A percentile compares a stretch with the other conserved stretches of the same genome.
Conservation (phyloP, 64 coral and sea anemone species). For the Acropora yongei region DNA sequence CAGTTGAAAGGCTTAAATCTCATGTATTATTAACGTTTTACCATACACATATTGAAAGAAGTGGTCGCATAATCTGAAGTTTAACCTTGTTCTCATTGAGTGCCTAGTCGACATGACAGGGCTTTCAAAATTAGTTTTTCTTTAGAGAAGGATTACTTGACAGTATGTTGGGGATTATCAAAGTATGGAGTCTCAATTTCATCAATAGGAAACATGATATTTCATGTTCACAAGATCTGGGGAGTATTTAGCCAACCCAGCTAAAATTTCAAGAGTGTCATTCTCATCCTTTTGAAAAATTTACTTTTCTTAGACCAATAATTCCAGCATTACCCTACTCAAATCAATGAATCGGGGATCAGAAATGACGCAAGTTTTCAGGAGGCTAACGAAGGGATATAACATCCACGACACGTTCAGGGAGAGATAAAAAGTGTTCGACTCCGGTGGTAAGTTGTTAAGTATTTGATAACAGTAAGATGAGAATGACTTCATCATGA, state of each 20-base stretch:
- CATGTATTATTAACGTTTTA: not conserved
- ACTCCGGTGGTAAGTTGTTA: not conserved
- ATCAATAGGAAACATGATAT: not conserved
- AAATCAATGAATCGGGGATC: not conserved
- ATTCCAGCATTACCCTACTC: not conserved
- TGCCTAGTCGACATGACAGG: not conserved
- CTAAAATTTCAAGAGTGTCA: not conserved
- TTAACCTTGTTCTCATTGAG: not conserved
- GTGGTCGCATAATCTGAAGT: not conserved
- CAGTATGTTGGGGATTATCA: not conserved
- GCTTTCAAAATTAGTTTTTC: too few relatives aligned
- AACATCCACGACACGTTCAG: not conserved
- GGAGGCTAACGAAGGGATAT: not conserved
- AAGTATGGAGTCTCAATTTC: not conserved
- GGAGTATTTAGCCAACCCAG: not conserved
- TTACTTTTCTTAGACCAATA: not conserved
- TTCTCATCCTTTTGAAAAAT: not conserved
- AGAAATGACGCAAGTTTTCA: not conserved
- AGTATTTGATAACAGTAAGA: not conserved
- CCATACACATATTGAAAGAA: not conserved
- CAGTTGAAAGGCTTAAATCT: not conserved
- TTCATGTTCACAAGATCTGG: not conserved
- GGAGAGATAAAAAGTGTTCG: constrained; percentile 1
- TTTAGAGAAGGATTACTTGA: not conserved
- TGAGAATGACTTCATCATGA: too few relatives aligned